Evolutionary conservation across 2,888 invertebrate genomes (phyloP).

Genomic region (Chironomus tentans): DNA sequence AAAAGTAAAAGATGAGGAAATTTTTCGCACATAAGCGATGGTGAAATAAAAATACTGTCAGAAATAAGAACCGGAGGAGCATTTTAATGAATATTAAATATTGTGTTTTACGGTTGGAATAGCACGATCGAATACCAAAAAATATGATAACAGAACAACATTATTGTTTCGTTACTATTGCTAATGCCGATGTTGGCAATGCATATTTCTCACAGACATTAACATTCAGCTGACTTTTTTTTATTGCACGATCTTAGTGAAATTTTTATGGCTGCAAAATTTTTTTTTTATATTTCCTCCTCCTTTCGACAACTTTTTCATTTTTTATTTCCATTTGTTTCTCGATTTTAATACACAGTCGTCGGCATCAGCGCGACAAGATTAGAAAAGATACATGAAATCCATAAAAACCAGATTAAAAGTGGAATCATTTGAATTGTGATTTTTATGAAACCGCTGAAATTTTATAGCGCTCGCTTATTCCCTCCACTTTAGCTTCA

Average conservation of each 20-base stretch:
- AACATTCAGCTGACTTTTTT: conserved; percentile 3
- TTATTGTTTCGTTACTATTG: neutral
- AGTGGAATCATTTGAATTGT: conserved; percentile 23
- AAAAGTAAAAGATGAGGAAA: neutral
- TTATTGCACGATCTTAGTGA: conserved; percentile 1
- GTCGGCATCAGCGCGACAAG: neutral
- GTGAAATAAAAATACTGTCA: neutral
- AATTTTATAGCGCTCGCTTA: neutral
- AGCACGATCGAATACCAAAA: conserved; percentile 5
- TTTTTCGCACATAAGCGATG: neutral
- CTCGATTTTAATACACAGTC: too few relatives aligned
- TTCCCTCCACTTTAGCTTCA: neutral
- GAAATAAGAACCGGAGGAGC: neutral
- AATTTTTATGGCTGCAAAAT: conserved; percentile 1
- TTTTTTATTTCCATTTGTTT: neutral
- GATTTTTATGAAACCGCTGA: conserved; percentile 17
- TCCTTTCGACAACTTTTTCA: neutral
- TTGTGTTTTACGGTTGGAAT: neutral
- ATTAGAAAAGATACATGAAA: conserved; percentile 22
- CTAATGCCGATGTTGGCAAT: neutral
- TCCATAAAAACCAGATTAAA: conserved; percentile 17
- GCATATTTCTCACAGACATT: neutral
- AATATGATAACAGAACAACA: neutral
- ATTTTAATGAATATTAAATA: conserved; percentile 22
- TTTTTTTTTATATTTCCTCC: neutral